A percentile compares a stretch with the other conserved stretches of the same genome.
phyloP scores from a whole-genome alignment of 2,888 invertebrate species.

The Cylloceria caligata region DNA sequence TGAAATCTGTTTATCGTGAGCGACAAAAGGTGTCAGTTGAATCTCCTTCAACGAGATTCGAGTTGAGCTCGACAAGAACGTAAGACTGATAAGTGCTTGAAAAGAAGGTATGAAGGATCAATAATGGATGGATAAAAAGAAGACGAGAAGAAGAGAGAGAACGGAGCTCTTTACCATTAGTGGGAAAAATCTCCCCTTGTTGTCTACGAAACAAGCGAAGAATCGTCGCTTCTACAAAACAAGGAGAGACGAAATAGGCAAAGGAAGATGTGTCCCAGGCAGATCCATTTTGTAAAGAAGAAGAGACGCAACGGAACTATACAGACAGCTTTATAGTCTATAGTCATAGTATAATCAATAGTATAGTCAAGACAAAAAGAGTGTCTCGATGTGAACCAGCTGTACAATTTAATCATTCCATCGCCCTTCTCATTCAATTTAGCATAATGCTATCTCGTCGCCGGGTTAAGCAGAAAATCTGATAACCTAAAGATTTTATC shows the following conservation, averaged over 20 bases:
- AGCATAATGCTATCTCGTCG: conserved; percentile 39
- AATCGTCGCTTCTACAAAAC: conserved; percentile 46
- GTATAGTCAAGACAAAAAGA: conserved; percentile 28
- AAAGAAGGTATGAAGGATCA: conserved; percentile 42
- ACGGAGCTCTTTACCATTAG: conserved; percentile 11
- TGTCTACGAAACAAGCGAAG: conserved; percentile 57
- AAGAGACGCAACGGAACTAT: conserved; percentile 22
- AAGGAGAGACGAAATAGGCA: conserved; percentile 40
- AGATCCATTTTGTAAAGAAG: conserved; percentile 51
- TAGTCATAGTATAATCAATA: too few species aligned
- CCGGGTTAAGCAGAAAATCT: conserved; percentile 30
- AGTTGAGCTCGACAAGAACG: conserved; percentile 44
- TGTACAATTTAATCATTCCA: conserved; percentile 76
- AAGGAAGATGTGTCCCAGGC: conserved; percentile 38
- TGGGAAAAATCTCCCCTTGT: conserved; percentile 10
- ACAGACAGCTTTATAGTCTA: conserved; percentile 17
- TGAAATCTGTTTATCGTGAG: conserved; percentile 55
- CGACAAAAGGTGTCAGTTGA: conserved; percentile 26
- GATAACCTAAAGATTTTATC: neutral
- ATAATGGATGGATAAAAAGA: conserved; percentile 36
- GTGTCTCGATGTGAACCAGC: conserved; percentile 43
- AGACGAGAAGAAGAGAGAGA: conserved; percentile 9
- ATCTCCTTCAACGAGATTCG: conserved; percentile 46
- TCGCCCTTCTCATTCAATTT: conserved; percentile 68
- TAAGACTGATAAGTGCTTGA: conserved; percentile 28